Percentiles rank a stretch among this genome's conserved stretches.
phyloP scores from a whole-genome alignment of 1,140 invertebrate species.

The Paralvinella palmiformis region DNA sequence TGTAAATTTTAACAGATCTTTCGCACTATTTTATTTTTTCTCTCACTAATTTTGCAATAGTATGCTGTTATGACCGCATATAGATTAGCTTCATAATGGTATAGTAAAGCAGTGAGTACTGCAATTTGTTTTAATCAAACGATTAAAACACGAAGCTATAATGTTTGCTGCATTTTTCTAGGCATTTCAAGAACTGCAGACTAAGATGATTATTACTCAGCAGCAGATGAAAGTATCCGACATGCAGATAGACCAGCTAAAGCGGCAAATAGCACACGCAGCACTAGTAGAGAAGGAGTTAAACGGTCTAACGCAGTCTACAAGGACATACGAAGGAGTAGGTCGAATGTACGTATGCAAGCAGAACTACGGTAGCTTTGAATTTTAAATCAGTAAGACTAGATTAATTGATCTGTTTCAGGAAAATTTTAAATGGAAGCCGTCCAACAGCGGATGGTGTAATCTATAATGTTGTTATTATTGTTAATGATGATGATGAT shows the following conservation, averaged over 20 bases:
- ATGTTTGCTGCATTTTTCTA: too few relatives aligned
- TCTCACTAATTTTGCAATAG: too few relatives aligned
- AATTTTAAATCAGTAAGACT: too few relatives aligned
- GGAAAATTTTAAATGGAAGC: background rate
- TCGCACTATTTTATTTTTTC: too few relatives aligned
- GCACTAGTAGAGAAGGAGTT: constrained; percentile 64
- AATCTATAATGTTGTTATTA: background rate
- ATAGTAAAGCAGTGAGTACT: too few relatives aligned
- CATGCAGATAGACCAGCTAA: constrained; percentile 68
- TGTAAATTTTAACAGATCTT: too few relatives aligned
- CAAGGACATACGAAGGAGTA: constrained; percentile 70
- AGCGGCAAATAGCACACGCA: constrained; percentile 63
- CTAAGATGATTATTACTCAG: constrained; percentile 73
- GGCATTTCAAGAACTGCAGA: constrained; percentile 76
- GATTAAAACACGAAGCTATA: too few relatives aligned
- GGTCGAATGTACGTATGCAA: constrained; percentile 70
- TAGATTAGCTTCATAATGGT: too few relatives aligned
- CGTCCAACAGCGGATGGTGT: background rate
- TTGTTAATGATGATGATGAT: background rate
- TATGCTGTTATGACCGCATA: too few relatives aligned
- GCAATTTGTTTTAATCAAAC: too few relatives aligned
- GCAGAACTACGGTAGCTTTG: too few relatives aligned
- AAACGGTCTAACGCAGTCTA: constrained; percentile 56
- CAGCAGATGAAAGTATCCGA: constrained; percentile 75
- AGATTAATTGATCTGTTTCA: background rate